Evolutionary conservation across 2,797 vertebrate species (phyloP).

Genomic region (Rhabdophis nuchalis): DNA sequence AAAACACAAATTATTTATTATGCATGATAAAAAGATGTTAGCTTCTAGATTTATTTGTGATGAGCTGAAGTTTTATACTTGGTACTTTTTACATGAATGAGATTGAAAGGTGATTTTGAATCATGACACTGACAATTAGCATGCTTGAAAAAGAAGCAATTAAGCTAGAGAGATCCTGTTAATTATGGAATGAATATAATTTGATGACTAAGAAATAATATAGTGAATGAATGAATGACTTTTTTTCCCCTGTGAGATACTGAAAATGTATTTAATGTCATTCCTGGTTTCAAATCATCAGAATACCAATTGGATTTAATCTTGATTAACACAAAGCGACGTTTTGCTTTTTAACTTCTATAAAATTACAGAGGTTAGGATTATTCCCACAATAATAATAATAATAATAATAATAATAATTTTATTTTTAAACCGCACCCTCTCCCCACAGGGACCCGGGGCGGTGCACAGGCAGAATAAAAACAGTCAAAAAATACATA

Average conservation of each 20-base stretch:
- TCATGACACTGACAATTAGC: slow-evolving; percentile 22
- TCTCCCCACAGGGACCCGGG: too few relatives aligned
- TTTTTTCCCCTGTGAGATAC: background rate
- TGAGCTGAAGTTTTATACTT: slow-evolving; percentile 6
- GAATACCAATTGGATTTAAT: background rate
- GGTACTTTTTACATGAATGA: background rate
- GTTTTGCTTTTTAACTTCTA: background rate
- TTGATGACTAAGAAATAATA: slow-evolving; percentile 24
- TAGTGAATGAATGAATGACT: background rate
- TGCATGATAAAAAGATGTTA: background rate
- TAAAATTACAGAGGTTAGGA: background rate
- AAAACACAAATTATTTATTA: background rate
- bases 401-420: too few relatives aligned
- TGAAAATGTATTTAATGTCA: slow-evolving; percentile 3
- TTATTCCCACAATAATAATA: background rate
- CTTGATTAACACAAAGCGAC: background rate
- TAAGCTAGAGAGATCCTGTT: slow-evolving; percentile 36
- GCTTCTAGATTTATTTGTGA: slow-evolving; percentile 9
- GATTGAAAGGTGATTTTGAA: slow-evolving; percentile 19
- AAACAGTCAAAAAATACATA: too few relatives aligned
- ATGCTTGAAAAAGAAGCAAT: slow-evolving; percentile 40
- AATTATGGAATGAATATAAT: slow-evolving; percentile 28
- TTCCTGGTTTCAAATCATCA: background rate
- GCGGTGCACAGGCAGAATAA: too few relatives aligned
- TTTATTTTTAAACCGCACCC: too few relatives aligned